A percentile compares a stretch with the other conserved stretches of the same genome.
Conservation (phyloP, 2,113 vertebrate genomes). For the Stegostoma tigrinum region DNA sequence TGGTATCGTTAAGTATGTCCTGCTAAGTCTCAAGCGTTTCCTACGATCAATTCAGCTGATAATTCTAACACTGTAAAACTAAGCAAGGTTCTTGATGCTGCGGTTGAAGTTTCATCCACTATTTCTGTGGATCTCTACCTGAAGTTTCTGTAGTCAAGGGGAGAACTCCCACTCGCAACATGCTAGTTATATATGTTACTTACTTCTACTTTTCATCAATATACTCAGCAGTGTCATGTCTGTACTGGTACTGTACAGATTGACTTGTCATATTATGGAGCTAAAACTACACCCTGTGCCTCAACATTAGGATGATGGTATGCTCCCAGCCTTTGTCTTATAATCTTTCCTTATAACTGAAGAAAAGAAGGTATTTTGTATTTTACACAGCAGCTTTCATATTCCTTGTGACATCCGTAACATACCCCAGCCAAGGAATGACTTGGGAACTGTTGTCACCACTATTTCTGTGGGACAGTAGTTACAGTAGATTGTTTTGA, state of each 20-base stretch:
- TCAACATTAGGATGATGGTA: neutral
- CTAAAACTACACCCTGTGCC: neutral
- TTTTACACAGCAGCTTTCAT: neutral
- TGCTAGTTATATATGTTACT: neutral
- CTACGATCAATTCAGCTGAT: neutral
- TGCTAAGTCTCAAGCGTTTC: neutral
- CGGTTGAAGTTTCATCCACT: neutral
- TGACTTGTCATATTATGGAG: neutral
- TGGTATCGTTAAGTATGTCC: neutral
- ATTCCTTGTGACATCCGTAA: neutral
- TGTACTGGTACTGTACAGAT: neutral
- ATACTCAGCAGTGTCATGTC: neutral
- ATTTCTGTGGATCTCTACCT: neutral
- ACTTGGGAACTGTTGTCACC: neutral
- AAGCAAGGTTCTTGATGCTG: neutral
- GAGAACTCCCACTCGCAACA: neutral
- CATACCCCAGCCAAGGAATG: neutral
- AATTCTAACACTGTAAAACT: neutral
- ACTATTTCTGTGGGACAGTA: neutral
- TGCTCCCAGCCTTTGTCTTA: neutral
- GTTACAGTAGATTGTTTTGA: neutral
- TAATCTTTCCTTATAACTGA: neutral
- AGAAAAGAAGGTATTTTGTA: neutral
- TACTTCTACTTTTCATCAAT: neutral
- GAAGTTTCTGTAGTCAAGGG: neutral